Conservation (phyloP, 2,797 vertebrate species). For the Poliocrania exsul region DNA sequence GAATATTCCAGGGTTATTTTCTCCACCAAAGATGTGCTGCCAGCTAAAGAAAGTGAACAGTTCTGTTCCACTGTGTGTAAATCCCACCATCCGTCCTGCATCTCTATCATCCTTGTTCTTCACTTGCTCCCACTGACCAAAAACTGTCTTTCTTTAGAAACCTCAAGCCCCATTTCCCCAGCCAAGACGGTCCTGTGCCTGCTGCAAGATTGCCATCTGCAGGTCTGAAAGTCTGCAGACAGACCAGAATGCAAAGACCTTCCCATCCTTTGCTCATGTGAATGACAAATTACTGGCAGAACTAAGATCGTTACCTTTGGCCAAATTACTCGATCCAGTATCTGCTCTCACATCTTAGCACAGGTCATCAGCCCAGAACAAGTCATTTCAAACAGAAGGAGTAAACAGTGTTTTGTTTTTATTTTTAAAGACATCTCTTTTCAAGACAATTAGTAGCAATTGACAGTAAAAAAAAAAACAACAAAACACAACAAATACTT, state of each 20-base stretch:
- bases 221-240: neutral
- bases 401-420: neutral
- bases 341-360: neutral
- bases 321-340: accelerated
- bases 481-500: neutral
- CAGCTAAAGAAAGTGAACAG: neutral
- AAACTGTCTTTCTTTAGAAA: neutral
- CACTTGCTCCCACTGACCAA: neutral
- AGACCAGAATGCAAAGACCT: neutral
- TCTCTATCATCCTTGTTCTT: neutral
- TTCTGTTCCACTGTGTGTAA: neutral
- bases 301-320: neutral
- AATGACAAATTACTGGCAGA: neutral
- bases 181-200: neutral
- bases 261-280: neutral
- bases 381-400: neutral
- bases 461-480: neutral
- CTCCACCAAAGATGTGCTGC: neutral
- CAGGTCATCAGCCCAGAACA: neutral
- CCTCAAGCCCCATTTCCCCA: neutral
- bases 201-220: conserved; percentile 53
- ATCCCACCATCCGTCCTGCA: neutral
- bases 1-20: neutral
- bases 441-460: neutral
- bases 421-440: neutral